These are phyloP conservation scores for Xyliphius kryptos DNA, from an alignment of 2,113 vertebrate genomes.

Conservation along the genomic window DNA sequence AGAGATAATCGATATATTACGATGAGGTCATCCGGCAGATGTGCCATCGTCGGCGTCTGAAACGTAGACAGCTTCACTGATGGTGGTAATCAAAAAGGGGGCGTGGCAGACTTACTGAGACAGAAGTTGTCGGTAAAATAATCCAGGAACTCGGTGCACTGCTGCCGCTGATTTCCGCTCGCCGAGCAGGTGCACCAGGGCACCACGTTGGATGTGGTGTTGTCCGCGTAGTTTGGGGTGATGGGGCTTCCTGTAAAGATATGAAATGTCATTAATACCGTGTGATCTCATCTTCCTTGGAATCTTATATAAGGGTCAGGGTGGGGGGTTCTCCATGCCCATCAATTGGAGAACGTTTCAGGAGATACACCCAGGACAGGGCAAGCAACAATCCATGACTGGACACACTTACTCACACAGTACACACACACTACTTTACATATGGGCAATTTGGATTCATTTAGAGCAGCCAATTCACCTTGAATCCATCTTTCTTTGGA, in stretches of 20 bases:
- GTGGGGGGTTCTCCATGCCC: too few species aligned
- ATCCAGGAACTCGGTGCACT: slow-evolving; percentile 73
- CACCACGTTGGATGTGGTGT: slow-evolving; percentile 74
- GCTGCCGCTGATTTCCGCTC: slow-evolving; percentile 76
- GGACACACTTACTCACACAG: too few species aligned
- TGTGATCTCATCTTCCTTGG: too few species aligned
- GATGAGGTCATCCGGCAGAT: neutral
- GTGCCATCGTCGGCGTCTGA: neutral
- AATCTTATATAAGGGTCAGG: too few species aligned
- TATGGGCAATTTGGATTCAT: too few species aligned
- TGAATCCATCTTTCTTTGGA: too few species aligned
- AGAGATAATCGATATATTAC: neutral
- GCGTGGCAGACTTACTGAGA: slow-evolving; percentile 73
- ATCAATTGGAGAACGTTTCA: too few species aligned
- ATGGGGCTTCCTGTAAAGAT: slow-evolving; percentile 75
- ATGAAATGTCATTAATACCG: neutral
- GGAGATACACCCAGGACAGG: too few species aligned
- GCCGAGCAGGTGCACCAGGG: slow-evolving; percentile 85
- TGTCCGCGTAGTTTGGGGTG: slow-evolving; percentile 89
- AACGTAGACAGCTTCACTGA: slow-evolving; percentile 4
- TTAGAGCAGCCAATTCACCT: too few species aligned
- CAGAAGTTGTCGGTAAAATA: slow-evolving; percentile 83
- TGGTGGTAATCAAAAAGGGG: neutral
- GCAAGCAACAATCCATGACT: too few species aligned
- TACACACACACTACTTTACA: too few species aligned